Conservation (phyloP, 2,888 invertebrate species). For the Oasisia sp. region DNA sequence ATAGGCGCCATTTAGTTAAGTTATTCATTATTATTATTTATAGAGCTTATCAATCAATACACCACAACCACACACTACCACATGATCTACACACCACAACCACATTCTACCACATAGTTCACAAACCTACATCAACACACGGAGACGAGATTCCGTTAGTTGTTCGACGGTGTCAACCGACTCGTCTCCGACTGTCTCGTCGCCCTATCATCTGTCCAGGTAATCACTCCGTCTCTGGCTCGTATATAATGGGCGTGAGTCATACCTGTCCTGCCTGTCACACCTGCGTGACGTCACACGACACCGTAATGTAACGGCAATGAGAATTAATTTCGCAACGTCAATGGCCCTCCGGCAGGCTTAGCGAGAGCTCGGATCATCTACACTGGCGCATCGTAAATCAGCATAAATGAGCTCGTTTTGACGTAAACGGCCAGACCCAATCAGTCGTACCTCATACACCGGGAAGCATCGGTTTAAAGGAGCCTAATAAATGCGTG, state of each 20-base stretch:
- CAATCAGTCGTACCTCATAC: no score
- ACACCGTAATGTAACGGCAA: neutral
- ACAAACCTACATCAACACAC: neutral
- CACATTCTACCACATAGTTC: no score
- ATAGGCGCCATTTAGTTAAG: no score
- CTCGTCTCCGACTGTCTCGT: neutral
- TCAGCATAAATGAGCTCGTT: no score
- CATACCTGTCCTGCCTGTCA: neutral
- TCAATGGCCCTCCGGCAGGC: neutral
- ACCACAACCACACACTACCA: neutral
- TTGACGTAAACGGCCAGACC: no score
- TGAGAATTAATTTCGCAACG: neutral
- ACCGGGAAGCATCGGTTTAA: no score
- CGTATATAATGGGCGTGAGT: conserved; percentile 12
- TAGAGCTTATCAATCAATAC: neutral
- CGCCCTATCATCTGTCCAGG: neutral
- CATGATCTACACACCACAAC: neutral
- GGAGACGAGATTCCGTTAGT: neutral
- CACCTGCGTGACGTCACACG: neutral
- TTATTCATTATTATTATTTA: neutral
- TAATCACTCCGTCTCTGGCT: neutral
- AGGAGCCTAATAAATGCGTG: no score
- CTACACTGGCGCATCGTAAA: neutral
- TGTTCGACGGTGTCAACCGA: neutral
- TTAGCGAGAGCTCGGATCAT: neutral